These are phyloP conservation scores for Oryzias celebensis DNA, from an alignment of 2,113 vertebrate species.

Conservation along the genomic window DNA sequence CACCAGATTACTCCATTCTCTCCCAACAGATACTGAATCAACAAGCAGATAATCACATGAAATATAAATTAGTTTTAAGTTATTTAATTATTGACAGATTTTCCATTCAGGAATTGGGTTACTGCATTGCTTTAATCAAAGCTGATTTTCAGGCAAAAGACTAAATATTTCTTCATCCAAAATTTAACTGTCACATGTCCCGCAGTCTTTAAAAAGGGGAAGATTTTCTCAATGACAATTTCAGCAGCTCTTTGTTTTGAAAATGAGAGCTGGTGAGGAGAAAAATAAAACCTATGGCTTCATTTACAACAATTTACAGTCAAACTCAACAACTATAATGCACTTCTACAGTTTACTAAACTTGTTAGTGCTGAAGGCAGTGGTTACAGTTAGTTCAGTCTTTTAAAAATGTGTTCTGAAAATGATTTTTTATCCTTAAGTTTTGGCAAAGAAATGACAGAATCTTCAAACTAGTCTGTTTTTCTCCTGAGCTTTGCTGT, in stretches of 20 bases:
- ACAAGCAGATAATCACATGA: background rate
- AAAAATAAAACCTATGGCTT: background rate
- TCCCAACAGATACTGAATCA: conserved; percentile 5
- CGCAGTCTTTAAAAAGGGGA: conserved; percentile 18
- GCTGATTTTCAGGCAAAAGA: conserved; percentile 6
- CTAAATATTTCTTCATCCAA: conserved; percentile 22
- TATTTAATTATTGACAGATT: conserved; percentile 28
- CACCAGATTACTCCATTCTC: conserved; percentile 3
- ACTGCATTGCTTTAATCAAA: conserved; percentile 4
- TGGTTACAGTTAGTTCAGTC: too few species aligned
- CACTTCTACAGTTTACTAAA: too few species aligned
- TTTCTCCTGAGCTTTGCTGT: too few species aligned
- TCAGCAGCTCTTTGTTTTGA: background rate
- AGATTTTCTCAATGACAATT: background rate
- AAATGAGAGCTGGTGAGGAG: background rate
- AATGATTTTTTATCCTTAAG: too few species aligned
- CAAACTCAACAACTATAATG: too few species aligned
- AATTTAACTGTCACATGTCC: conserved; percentile 48
- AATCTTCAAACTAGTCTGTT: too few species aligned
- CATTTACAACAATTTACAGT: background rate
- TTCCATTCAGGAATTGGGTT: conserved; percentile 17
- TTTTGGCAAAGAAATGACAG: too few species aligned
- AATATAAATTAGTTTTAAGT: conserved; percentile 8
- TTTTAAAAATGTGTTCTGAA: too few species aligned
- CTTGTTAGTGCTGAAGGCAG: too few species aligned